phyloP scores from a whole-genome alignment of 2,797 vertebrate genomes.

The Sebastes itinus region DNA sequence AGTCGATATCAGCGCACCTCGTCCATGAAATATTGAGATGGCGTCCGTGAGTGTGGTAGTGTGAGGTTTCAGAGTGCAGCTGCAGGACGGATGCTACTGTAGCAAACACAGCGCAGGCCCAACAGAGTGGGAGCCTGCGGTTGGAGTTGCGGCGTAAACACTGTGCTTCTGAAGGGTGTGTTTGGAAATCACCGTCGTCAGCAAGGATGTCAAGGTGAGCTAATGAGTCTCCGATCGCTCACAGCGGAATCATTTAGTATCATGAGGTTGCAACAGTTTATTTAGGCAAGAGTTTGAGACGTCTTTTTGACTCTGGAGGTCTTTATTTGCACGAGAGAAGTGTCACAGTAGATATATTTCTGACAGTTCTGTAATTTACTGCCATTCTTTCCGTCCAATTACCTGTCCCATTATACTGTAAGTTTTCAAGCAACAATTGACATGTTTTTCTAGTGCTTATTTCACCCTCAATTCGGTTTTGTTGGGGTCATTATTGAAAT shows the following conservation, averaged over 20 bases:
- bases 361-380: not conserved
- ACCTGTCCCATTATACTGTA: not conserved
- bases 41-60: slow-evolving; percentile 26
- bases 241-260: slow-evolving; percentile 31
- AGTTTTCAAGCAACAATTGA: not conserved
- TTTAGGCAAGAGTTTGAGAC: slow-evolving; percentile 13
- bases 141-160: slow-evolving; percentile 32
- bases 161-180: not conserved
- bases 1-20: slow-evolving; percentile 52
- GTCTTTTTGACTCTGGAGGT: not conserved
- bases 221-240: slow-evolving; percentile 60
- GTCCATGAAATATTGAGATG: slow-evolving; percentile 74
- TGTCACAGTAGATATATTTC: not conserved
- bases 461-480: not conserved
- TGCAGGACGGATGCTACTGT: slow-evolving; percentile 27
- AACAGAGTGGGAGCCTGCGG: slow-evolving; percentile 35
- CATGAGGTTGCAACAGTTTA: slow-evolving; percentile 34
- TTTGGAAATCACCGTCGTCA: slow-evolving; percentile 55
- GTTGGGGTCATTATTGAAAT: not conserved
- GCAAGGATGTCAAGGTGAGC: slow-evolving; percentile 46
- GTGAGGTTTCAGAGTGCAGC: slow-evolving; percentile 61
- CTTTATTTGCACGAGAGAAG: slow-evolving; percentile 20
- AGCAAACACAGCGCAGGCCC: not conserved
- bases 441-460: not conserved
- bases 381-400: not conserved